Evolutionary conservation across 2,113 vertebrate species (phyloP).

Genomic region (Promerops cafer): DNA sequence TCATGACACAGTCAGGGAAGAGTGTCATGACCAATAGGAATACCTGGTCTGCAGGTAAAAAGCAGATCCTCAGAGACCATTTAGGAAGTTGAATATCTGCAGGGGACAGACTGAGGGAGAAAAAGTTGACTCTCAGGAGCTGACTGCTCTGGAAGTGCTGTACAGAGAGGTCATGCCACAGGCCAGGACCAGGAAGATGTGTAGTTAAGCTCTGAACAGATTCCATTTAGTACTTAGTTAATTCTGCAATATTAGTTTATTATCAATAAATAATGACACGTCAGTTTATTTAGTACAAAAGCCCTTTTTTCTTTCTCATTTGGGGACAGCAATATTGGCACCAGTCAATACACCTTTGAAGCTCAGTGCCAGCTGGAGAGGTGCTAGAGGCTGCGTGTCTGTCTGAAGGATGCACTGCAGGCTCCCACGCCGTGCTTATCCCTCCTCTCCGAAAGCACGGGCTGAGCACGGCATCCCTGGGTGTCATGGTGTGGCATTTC

Average conservation of each 20-base stretch:
- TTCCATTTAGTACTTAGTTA: not conserved
- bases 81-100: not conserved
- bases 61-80: not conserved
- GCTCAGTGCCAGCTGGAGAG: not conserved
- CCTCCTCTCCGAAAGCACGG: rapidly evolving
- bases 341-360: not conserved
- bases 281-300: not conserved
- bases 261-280: not conserved
- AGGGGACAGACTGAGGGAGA: not conserved
- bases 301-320: not conserved
- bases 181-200: not conserved
- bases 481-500: rapidly evolving
- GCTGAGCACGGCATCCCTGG: rapidly evolving
- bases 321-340: not conserved
- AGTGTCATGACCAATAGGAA: not conserved
- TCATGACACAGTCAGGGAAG: not conserved
- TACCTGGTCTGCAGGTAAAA: not conserved
- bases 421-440: rapidly evolving
- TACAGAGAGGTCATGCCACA: not conserved
- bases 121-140: not conserved
- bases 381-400: not conserved
- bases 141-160: not conserved
- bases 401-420: not conserved
- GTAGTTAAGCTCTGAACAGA: not conserved
- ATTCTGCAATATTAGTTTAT: not conserved